These are phyloP conservation scores for Scaptomyza cyrtandrae DNA, from an alignment of 2,888 invertebrate genomes.

Conservation along the genomic window DNA sequence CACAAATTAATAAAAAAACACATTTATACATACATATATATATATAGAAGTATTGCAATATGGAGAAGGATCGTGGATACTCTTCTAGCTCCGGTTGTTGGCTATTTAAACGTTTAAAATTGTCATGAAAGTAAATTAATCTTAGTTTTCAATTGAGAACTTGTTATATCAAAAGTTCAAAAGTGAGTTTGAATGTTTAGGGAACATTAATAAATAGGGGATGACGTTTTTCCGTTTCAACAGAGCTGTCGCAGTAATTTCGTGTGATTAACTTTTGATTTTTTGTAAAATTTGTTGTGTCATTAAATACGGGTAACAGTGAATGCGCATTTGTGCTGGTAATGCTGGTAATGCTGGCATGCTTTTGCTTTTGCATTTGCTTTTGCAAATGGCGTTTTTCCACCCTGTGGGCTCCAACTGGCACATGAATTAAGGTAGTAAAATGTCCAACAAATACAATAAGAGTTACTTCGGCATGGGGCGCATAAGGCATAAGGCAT, in stretches of 20 bases:
- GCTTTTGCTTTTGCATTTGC: constrained; percentile 1
- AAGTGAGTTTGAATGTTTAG: not conserved
- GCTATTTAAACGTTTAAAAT: constrained; percentile 30
- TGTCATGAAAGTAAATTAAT: constrained; percentile 36
- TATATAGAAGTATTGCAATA: not conserved
- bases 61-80: constrained; percentile 12
- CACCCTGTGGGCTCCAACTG: constrained; percentile 46
- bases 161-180: constrained; percentile 20
- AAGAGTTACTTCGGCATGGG: constrained; percentile 48
- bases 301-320: constrained; percentile 41
- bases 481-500: constrained; percentile 49
- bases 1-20: constrained; percentile 68
- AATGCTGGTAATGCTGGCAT: too few species aligned
- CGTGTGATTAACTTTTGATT: constrained; percentile 76
- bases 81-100: not conserved
- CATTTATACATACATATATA: constrained; percentile 15
- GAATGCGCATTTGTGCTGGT: constrained; percentile 17
- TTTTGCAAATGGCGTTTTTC: constrained; percentile 66
- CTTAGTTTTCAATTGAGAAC: not conserved
- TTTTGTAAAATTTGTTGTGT: constrained; percentile 63
- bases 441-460: constrained; percentile 61
- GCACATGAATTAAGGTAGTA: constrained; percentile 76
- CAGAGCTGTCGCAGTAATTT: constrained; percentile 41
- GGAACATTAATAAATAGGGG: not conserved
- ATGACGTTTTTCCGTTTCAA: not conserved